Percentiles rank a stretch among this genome's conserved stretches.
These are phyloP conservation scores for Mallotus villosus DNA, from an alignment of 2,797 vertebrate genomes.

Conservation along the genomic window DNA sequence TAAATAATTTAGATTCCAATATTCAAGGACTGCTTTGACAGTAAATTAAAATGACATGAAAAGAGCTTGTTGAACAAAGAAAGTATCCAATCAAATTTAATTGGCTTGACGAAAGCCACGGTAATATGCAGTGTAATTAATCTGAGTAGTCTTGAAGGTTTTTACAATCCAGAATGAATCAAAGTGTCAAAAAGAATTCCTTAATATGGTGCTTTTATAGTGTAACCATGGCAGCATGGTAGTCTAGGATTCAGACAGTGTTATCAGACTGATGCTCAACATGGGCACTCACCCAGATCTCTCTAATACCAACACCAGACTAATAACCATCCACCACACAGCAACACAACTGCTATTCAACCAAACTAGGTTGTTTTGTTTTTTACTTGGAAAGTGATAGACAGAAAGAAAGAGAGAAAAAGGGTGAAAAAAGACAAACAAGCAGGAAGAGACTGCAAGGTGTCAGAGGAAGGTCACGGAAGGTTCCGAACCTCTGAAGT, in stretches of 20 bases:
- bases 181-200: conserved; percentile 89
- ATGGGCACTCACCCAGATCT: conserved; percentile 45
- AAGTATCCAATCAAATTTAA: conserved; percentile 99
- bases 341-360: too few species aligned
- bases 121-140: conserved; percentile 99
- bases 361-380: too few species aligned
- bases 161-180: conserved; percentile 91
- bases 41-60: conserved; percentile 99
- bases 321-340: neutral
- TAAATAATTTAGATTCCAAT: conserved; percentile 98
- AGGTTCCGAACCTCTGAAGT: conserved; percentile 40
- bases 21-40: conserved; percentile 92
- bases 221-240: conserved; percentile 74
- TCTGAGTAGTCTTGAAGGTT: conserved; percentile 89
- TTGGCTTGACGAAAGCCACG: conserved; percentile 95
- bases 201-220: conserved; percentile 85
- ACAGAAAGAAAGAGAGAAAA: neutral
- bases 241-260: conserved; percentile 21
- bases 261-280: conserved; percentile 62
- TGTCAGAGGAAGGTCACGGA: conserved; percentile 51
- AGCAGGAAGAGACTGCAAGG: conserved; percentile 15
- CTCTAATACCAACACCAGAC: neutral
- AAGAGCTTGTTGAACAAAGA: conserved; percentile 97
- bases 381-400: neutral
- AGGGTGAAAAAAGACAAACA: neutral